Percentiles rank a stretch among this genome's conserved stretches.
phyloP scores from a whole-genome alignment of 2,888 invertebrate species.

The Dioctria rufipes region DNA sequence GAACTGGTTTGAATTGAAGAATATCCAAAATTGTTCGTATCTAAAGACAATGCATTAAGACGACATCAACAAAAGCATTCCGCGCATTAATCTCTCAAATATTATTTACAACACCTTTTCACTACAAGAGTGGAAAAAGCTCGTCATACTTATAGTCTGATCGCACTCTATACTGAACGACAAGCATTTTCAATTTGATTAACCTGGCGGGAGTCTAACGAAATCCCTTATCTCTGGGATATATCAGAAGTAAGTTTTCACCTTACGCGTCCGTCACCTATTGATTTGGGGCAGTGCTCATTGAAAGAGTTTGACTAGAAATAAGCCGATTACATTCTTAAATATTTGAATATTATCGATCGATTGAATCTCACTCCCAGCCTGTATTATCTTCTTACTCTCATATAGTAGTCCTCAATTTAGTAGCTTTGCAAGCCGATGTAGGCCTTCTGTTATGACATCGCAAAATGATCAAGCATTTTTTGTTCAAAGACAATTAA shows the following conservation, averaged over 20 bases:
- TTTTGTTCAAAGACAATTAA: slow-evolving; percentile 44
- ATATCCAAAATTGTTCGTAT: no score
- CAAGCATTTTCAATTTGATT: slow-evolving; percentile 51
- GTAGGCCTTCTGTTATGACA: slow-evolving; percentile 48
- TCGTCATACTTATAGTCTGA: slow-evolving; percentile 14
- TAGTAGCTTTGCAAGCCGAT: slow-evolving; percentile 13
- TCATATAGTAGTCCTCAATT: slow-evolving; percentile 1
- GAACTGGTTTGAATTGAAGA: no score
- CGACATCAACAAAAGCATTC: no score
- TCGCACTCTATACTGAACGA: slow-evolving; percentile 28
- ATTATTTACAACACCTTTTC: slow-evolving; percentile 19
- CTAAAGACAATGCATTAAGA: no score
- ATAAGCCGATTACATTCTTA: slow-evolving; percentile 44
- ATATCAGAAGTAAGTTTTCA: slow-evolving; percentile 20
- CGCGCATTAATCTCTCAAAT: neutral
- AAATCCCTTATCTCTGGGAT: slow-evolving; percentile 33
- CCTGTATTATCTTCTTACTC: slow-evolving; percentile 16
- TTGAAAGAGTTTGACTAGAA: slow-evolving; percentile 17
- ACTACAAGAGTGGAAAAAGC: slow-evolving; percentile 28
- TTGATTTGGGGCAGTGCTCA: slow-evolving; percentile 40
- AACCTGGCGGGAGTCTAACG: slow-evolving; percentile 6
- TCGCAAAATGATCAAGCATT: slow-evolving; percentile 26
- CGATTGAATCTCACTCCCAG: slow-evolving; percentile 41
- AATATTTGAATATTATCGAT: slow-evolving; percentile 49
- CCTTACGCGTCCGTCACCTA: slow-evolving; percentile 30